Percentiles rank a stretch among this genome's conserved stretches.
Conservation (phyloP, 2,113 vertebrate species). For the Dunckerocampus dactyliophorus region DNA sequence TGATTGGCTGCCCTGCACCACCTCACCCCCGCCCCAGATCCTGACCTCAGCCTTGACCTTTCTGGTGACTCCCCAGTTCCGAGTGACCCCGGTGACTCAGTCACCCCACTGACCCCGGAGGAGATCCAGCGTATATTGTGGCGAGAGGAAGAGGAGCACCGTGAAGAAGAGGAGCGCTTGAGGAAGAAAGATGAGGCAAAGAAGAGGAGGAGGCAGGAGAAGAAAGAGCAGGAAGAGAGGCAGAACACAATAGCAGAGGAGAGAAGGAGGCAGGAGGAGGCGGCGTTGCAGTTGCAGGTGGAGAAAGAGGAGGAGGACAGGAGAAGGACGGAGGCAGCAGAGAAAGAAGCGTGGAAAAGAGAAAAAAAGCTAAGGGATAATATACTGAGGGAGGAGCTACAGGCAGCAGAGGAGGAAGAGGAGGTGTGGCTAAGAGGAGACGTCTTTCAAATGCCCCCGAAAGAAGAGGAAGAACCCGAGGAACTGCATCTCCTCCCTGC, state of each 20-base stretch:
- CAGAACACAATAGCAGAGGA: slow-evolving; percentile 41
- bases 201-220: slow-evolving; percentile 56
- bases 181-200: slow-evolving; percentile 47
- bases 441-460: slow-evolving; percentile 67
- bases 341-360: slow-evolving; percentile 33
- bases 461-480: slow-evolving; percentile 37
- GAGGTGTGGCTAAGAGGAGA: slow-evolving; percentile 74
- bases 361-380: slow-evolving; percentile 47
- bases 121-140: slow-evolving; percentile 57
- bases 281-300: too few relatives aligned
- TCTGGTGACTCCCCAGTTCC: slow-evolving; percentile 84
- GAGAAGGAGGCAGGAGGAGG: slow-evolving; percentile 17
- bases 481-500: slow-evolving; percentile 33
- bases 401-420: slow-evolving; percentile 40
- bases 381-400: slow-evolving; percentile 35
- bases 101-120: slow-evolving; percentile 35
- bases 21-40: slow-evolving; percentile 33
- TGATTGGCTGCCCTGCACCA: slow-evolving; percentile 39
- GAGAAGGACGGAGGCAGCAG: slow-evolving; percentile 40
- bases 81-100: slow-evolving; percentile 48
- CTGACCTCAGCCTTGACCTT: slow-evolving; percentile 74
- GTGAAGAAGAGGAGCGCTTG: slow-evolving; percentile 50
- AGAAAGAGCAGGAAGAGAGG: slow-evolving; percentile 40
- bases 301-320: slow-evolving; percentile 12
- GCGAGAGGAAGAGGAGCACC: slow-evolving; percentile 56